Conservation (phyloP, 2,888 invertebrate species). For the Chloroclysta siterata region DNA sequence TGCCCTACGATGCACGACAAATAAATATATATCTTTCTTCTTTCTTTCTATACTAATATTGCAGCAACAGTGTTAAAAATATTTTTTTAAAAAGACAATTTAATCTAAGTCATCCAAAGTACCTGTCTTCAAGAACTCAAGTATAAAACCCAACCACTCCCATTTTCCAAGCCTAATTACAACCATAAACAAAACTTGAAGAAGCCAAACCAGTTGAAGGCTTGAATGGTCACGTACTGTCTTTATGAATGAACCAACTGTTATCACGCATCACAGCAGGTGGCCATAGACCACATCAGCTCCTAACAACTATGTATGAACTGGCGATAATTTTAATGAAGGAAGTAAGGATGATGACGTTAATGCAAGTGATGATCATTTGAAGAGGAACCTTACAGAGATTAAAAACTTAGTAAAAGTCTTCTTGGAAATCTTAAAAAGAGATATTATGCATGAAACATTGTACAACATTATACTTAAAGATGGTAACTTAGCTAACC, state of each 20-base stretch:
- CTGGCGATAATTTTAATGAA: conserved; percentile 33
- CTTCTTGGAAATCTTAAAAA: too few species aligned
- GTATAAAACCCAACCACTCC: conserved; percentile 22
- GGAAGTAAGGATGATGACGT: conserved; percentile 17
- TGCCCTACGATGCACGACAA: too few species aligned
- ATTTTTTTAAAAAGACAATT: too few species aligned
- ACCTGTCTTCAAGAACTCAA: conserved; percentile 2
- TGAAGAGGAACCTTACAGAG: background rate
- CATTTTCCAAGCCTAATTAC: conserved; percentile 29
- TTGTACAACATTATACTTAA: too few species aligned
- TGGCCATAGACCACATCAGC: conserved; percentile 41
- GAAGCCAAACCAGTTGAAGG: conserved; percentile 39
- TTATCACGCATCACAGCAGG: conserved; percentile 50
- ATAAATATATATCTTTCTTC: too few species aligned
- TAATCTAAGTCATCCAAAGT: too few species aligned
- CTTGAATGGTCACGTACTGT: conserved; percentile 45
- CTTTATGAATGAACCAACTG: conserved; percentile 53
- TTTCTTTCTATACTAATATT: too few species aligned
- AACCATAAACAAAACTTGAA: conserved; percentile 36
- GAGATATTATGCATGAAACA: too few species aligned
- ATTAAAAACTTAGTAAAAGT: too few species aligned
- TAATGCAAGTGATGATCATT: conserved; percentile 9
- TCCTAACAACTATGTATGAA: conserved; percentile 39
- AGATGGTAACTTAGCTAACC: too few species aligned
- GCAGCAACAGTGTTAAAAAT: too few species aligned